A percentile compares a stretch with the other conserved stretches of the same genome.
phyloP scores from a whole-genome alignment of 1,140 invertebrate species.

The Dolichoris vasculosae region DNA sequence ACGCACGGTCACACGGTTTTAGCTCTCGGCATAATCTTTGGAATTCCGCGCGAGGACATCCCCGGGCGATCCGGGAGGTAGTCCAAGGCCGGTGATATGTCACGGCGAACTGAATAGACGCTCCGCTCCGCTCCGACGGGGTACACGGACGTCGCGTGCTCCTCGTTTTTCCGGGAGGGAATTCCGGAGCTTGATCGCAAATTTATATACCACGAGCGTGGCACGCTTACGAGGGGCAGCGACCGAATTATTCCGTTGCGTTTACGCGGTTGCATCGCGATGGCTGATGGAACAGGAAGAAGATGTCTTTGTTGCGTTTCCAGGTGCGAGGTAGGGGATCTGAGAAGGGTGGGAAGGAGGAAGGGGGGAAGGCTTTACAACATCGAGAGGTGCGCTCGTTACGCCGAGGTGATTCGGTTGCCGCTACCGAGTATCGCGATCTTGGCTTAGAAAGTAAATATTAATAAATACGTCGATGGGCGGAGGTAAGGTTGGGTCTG shows the following conservation, averaged over 20 bases:
- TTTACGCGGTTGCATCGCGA: not conserved
- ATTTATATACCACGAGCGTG: constrained; percentile 24
- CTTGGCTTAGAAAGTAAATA: too few species aligned
- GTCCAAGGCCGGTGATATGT: constrained; percentile 31
- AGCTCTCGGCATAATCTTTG: constrained; percentile 20
- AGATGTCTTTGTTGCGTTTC: constrained; percentile 9
- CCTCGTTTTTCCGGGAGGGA: not conserved
- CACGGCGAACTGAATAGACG: constrained; percentile 21
- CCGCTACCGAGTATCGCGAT: too few species aligned
- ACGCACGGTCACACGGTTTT: not conserved
- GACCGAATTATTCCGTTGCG: constrained; percentile 12
- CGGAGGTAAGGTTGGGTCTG: too few species aligned
- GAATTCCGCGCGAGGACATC: constrained; percentile 28
- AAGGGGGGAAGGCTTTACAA: too few species aligned
- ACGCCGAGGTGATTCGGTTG: too few species aligned
- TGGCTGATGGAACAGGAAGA: not conserved
- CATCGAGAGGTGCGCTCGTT: too few species aligned
- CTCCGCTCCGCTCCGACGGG: not conserved
- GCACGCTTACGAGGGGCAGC: not conserved
- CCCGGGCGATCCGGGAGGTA: not conserved
- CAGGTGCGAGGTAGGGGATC: too few species aligned
- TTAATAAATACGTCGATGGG: too few species aligned
- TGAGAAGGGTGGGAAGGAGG: too few species aligned
- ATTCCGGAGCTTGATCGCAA: constrained; percentile 28
- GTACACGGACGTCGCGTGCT: not conserved